These are phyloP conservation scores for Nephrotoma guestfalica DNA, from an alignment of 2,888 invertebrate species.

Conservation along the genomic window DNA sequence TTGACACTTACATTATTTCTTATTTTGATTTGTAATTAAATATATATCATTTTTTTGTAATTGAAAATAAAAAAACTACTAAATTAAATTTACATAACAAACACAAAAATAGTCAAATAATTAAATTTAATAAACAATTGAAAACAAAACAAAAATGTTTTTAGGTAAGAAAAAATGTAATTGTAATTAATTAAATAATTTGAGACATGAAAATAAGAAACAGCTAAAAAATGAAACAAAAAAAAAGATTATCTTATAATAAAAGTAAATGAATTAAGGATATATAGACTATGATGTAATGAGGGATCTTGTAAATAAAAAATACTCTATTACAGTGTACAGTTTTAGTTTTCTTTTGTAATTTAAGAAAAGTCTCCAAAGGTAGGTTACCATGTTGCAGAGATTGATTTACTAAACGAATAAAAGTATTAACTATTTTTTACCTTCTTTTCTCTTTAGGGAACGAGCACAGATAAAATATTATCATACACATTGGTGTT, in stretches of 20 bases:
- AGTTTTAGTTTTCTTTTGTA: background rate
- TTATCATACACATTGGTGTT: too few relatives aligned
- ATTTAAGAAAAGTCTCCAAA: too few relatives aligned
- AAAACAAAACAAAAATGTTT: constrained; percentile 11
- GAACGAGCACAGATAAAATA: too few relatives aligned
- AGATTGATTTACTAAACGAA: too few relatives aligned
- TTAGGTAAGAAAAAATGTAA: constrained; percentile 9
- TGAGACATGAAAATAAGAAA: constrained; percentile 7
- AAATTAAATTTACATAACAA: constrained; percentile 10
- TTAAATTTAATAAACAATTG: constrained; percentile 12
- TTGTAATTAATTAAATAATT: constrained; percentile 6
- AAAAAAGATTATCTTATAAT: background rate
- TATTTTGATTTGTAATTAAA: background rate
- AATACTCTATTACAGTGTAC: constrained; percentile 4
- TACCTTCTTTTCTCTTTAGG: too few relatives aligned
- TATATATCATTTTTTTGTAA: background rate
- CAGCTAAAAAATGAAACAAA: constrained; percentile 23
- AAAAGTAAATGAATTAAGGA: background rate
- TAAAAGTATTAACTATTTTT: too few relatives aligned
- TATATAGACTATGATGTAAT: constrained; percentile 4
- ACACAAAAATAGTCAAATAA: constrained; percentile 13
- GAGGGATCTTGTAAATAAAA: background rate
- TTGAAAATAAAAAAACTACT: constrained; percentile 2
- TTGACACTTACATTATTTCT: background rate
- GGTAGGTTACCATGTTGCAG: too few relatives aligned